A percentile compares a stretch with the other conserved stretches of the same genome.
Conservation (phyloP, 1,140 invertebrate species). For the Radopholus similis region DNA sequence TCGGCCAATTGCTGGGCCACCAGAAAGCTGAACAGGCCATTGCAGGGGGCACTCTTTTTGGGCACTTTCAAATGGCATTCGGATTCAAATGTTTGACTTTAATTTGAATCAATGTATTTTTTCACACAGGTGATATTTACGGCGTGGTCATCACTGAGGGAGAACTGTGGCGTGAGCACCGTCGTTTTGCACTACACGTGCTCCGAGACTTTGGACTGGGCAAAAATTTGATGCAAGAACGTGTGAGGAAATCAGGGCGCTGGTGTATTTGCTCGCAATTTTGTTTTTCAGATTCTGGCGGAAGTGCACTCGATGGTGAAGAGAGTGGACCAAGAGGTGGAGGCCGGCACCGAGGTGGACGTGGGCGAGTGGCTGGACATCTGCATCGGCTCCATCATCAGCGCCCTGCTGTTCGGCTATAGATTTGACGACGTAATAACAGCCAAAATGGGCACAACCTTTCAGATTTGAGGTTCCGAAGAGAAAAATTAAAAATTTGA, state of each 20-base stretch:
- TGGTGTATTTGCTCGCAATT: no score
- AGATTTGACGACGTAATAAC: conserved; percentile 35
- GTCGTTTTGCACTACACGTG: conserved; percentile 47
- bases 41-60: no score
- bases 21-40: no score
- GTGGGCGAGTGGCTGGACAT: conserved; percentile 20
- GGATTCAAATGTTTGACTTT: no score
- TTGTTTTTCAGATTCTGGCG: conserved; percentile 28
- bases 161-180: conserved; percentile 38
- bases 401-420: conserved; percentile 31
- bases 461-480: no score
- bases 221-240: conserved; percentile 40
- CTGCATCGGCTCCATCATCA: conserved; percentile 37
- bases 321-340: conserved; percentile 20
- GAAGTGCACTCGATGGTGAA: conserved; percentile 28
- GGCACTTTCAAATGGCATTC: no score
- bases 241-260: background rate
- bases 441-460: no score
- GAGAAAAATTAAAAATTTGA: no score
- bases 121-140: no score
- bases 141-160: no score
- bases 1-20: no score
- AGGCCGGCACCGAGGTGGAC: conserved; percentile 21
- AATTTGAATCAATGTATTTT: no score
- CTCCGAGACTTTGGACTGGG: conserved; percentile 44